Evolutionary conservation across 2,113 vertebrate species (phyloP).

Genomic region (Chrysochloris asiatica): DNA sequence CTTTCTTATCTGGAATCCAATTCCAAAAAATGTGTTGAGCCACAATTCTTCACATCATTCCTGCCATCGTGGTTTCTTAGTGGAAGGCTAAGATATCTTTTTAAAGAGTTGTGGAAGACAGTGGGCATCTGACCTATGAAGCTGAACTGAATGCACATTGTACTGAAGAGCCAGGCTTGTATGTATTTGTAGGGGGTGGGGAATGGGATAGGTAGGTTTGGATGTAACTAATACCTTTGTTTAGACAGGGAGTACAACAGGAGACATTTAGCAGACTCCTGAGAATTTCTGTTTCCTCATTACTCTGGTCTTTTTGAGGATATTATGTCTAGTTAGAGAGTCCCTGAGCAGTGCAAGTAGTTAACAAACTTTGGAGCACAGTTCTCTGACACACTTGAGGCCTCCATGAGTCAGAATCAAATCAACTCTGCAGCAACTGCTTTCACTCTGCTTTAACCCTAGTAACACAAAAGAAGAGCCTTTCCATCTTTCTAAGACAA

Average conservation of each 20-base stretch:
- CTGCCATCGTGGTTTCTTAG: not conserved
- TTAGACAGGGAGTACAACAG: not conserved
- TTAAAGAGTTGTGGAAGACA: not conserved
- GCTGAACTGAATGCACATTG: not conserved
- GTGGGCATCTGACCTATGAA: not conserved
- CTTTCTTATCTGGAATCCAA: not conserved
- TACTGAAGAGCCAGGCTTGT: not conserved
- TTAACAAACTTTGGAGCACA: not conserved
- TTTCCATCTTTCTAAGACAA: not conserved
- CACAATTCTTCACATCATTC: not conserved
- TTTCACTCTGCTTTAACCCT: not conserved
- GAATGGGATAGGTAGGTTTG: too few species aligned
- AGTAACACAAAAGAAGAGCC: not conserved
- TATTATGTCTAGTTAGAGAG: not conserved
- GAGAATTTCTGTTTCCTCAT: not conserved
- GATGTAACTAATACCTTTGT: not conserved
- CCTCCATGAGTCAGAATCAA: not conserved
- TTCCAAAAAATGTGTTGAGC: not conserved
- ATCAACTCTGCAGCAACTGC: not conserved
- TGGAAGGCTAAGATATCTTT: not conserved
- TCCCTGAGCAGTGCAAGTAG: not conserved
- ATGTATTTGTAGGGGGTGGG: not conserved
- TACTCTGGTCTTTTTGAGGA: not conserved
- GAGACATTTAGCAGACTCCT: not conserved
- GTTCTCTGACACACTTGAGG: not conserved